Evolutionary conservation across 2,888 invertebrate species (phyloP).

Genomic region (Dioctria linearis): DNA sequence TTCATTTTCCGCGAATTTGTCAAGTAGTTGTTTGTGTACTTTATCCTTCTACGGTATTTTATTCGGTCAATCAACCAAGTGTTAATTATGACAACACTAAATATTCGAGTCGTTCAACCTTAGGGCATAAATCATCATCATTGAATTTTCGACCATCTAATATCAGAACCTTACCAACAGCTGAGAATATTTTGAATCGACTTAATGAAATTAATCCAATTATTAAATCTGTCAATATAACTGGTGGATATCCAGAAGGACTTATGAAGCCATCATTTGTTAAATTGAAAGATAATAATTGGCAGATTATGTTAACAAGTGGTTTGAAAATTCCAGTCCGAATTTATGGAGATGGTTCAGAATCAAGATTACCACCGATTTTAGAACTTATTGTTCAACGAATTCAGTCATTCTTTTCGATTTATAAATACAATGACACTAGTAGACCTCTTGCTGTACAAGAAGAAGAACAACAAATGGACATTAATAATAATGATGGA

Average conservation of each 20-base stretch:
- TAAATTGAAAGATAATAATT: background rate
- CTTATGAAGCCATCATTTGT: background rate
- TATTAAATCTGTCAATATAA: constrained; percentile 18
- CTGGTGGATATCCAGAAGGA: background rate
- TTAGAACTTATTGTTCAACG: constrained; percentile 80
- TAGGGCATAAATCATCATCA: background rate
- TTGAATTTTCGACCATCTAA: background rate
- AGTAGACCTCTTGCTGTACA: constrained; percentile 66
- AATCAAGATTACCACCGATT: constrained; percentile 78
- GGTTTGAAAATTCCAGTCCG: constrained; percentile 58
- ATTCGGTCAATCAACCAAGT: constrained; percentile 15
- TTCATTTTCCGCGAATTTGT: constrained; percentile 44
- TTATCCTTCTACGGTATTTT: constrained; percentile 12
- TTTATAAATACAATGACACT: constrained; percentile 76
- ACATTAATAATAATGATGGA: background rate
- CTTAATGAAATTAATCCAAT: constrained; percentile 13
- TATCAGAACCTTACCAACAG: background rate
- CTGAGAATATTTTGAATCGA: background rate
- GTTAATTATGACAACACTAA: too few relatives aligned
- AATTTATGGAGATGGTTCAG: constrained; percentile 69
- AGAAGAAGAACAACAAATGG: constrained; percentile 9
- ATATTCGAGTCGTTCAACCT: background rate
- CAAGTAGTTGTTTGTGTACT: constrained; percentile 53
- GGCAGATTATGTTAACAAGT: constrained; percentile 2
- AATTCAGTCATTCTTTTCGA: constrained; percentile 80